Evolutionary conservation across 2,888 invertebrate species (phyloP), one percentile per base, ranked within the genome.

Genomic region (Cylindroiulus punctatus): DNA sequence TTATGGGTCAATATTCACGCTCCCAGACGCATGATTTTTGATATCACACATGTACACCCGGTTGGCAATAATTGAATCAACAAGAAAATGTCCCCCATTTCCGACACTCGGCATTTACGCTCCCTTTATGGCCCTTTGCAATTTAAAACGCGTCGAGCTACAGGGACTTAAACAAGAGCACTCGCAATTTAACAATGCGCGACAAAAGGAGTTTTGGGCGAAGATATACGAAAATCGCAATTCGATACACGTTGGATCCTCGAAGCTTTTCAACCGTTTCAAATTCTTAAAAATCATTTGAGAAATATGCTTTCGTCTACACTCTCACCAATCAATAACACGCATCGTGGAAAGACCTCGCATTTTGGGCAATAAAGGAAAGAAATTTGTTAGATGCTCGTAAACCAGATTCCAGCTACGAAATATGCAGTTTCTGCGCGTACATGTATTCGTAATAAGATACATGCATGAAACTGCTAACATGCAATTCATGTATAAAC

Each of bases 1-100:
- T 57, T 57, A 57, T 57, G 57, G 57, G 57, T 57, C 57, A 57
- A 57, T 57, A 57, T 57, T 57, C 57, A 57, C 57, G 57, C 57
- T 57, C 57, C 57, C 57, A 57, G 7, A 57, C 57, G 22, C 57
- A 57, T 57, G 57, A n/a, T 57, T 57, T 57, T n/a, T 57, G 57
- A 57, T 57, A 57, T 57, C 57, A 22, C 57, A 22, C 22, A 22
- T 10, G 57, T 57, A 22, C 57, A 57, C 22, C 57, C 57, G 57
- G 57, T 22, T 22, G 8, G 22, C 22, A 57, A 57, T 57, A 57
- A 57, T 57, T 57, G 57, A 57, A 57, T 57, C 57, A 57, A 57
- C 57, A 57, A 22, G 57, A 57, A n/a, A 57, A 57, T 57, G 57
- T 57, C 22, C 22, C 57, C 57, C 57, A 22, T 22, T 57, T 57